Conservation (phyloP, 2,888 invertebrate genomes). For the Rhynchonema sp. region DNA sequence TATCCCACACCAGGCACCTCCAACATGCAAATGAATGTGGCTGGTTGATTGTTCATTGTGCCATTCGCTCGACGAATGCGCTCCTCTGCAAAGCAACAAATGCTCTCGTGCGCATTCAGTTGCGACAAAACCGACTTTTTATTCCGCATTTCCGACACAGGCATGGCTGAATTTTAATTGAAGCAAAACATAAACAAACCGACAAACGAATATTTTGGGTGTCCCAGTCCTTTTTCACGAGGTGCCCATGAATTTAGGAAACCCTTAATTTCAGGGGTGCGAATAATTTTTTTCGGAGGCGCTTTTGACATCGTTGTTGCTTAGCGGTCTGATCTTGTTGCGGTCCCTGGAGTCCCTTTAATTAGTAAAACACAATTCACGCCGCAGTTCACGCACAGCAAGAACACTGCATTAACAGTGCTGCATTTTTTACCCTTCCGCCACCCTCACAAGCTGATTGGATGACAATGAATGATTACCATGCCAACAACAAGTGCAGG, state of each 20-base stretch:
- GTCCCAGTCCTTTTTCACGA: background rate
- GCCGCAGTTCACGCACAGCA: no score
- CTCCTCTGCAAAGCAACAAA: background rate
- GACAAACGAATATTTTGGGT: background rate
- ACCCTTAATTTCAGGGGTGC: background rate
- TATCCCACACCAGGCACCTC: background rate
- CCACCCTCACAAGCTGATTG: no score
- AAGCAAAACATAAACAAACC: background rate
- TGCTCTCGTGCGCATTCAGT: background rate
- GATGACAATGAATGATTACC: no score
- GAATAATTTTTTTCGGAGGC: background rate
- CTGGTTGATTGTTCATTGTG: background rate
- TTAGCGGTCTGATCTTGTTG: no score
- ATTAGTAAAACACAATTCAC: no score
- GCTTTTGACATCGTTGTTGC: no score
- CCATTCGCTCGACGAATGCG: background rate
- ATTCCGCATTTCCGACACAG: no score
- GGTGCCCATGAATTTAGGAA: background rate
- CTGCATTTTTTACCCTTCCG: no score
- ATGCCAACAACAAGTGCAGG: no score
- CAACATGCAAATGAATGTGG: background rate
- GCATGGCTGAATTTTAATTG: background rate
- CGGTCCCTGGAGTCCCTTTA: no score
- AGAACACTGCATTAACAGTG: no score
- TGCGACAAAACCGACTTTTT: no score